Evolutionary conservation across 2,888 invertebrate species (phyloP).

Genomic region (Tillus elongatus): DNA sequence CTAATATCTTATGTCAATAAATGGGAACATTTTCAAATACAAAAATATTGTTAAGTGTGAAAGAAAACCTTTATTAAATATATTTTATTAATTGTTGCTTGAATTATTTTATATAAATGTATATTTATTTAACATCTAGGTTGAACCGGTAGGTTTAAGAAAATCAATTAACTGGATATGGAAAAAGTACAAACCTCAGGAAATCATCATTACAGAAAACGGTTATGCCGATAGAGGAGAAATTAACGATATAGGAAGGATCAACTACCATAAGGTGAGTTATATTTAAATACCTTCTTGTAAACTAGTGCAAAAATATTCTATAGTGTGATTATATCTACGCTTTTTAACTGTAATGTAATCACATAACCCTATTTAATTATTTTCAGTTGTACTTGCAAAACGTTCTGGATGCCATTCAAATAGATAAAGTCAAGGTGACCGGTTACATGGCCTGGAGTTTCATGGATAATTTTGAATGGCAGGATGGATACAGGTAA

Average conservation of each 20-base stretch:
- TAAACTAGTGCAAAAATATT: not conserved
- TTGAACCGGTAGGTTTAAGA: constrained; percentile 14
- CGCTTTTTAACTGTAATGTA: not conserved
- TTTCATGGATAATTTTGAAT: constrained; percentile 54
- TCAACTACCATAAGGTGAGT: constrained; percentile 10
- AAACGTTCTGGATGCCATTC: constrained; percentile 22
- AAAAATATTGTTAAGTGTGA: too few species aligned
- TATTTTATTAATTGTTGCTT: too few species aligned
- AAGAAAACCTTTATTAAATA: too few species aligned
- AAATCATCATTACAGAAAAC: constrained; percentile 17
- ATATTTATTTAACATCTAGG: constrained; percentile 7
- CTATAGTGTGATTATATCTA: not conserved
- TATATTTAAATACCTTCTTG: constrained; percentile 1
- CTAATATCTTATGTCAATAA: too few species aligned
- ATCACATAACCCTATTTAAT: constrained; percentile 8
- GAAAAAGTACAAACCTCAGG: constrained; percentile 9
- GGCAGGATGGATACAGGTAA: constrained; percentile 47
- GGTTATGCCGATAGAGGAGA: constrained; percentile 12
- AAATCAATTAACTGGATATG: constrained; percentile 15
- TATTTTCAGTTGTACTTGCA: constrained; percentile 24
- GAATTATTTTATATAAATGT: too few species aligned
- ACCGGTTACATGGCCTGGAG: constrained; percentile 52
- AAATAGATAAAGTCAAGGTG: constrained; percentile 41
- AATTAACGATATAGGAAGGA: constrained; percentile 10
- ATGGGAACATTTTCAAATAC: too few species aligned